Base-by-base conservation (phyloP, 2,113 vertebrate genomes). In the Paramormyrops kingsleyae region DNA sequence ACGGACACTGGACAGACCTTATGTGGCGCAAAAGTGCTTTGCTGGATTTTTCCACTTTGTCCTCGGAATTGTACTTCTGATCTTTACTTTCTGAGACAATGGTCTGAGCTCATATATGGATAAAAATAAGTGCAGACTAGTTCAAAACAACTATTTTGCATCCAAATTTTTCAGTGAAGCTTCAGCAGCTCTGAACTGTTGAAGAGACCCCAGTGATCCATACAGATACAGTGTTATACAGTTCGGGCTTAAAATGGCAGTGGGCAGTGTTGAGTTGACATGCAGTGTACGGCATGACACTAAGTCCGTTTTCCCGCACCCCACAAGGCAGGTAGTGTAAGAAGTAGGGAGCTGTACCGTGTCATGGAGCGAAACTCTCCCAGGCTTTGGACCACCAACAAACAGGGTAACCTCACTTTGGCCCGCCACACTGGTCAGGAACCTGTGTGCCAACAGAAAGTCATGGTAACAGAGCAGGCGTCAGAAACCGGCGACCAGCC, bases 311-410 rank as follows among this genome's bases (percentile, higher is more conserved):
- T 94, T 80, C 90, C 84, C 92, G 87, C 91, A 50, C 91, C 74
- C 66, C 90, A 94, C 92, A 94, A 70, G 92, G 92, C 80, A 90
- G 92, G 92, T 89, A 94, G 93, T 95, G 94, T 94, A 94, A 91
- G 90, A 95, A 92, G 88, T 93, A 93, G 88, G 13, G 92, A 94
- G 95, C 94, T 92, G 89, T 90, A 92, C 96, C 95, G 94, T 93
- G 96, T 94, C 92, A 91, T 88, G 90, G 93, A 94, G 93, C 94
- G 92, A 4, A 0, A 92, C 92, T 94, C 96, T 96, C 96, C 95
- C 95, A 94, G 95, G 66, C 92, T 95, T 94, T 94, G 91, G 95
- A 95, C 89, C 92, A 90, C 56, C 90, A 87, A 91, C 89, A 90
- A 90, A 93, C 89, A 46, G 89, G 88, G 91, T 91, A 88, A 62